Evolutionary conservation across 2,113 vertebrate species (phyloP).

Genomic region (Haemorhous mexicanus): DNA sequence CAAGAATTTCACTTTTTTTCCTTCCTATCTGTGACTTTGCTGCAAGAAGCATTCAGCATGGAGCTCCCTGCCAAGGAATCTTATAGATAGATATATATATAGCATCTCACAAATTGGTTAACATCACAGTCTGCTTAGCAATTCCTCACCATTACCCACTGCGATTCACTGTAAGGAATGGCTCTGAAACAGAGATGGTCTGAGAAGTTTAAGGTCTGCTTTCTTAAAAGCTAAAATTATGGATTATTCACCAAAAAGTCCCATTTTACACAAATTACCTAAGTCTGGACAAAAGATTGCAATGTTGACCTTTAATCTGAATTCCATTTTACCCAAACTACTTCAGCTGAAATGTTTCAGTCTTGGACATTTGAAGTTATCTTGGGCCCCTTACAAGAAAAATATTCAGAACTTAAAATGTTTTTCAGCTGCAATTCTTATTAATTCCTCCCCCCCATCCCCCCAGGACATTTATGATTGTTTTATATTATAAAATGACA

Average conservation of each 20-base stretch:
- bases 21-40: background rate
- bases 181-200: conserved; percentile 34
- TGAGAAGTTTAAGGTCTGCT: conserved; percentile 49
- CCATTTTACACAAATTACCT: conserved; percentile 58
- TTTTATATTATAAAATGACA: background rate
- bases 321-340: conserved; percentile 51
- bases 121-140: conserved; percentile 43
- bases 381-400: background rate
- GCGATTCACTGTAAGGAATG: background rate
- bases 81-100: background rate
- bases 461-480: background rate
- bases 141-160: conserved; percentile 8
- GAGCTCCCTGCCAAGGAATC: conserved; percentile 9
- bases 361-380: conserved; percentile 32
- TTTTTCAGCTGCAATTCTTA: background rate
- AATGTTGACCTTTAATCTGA: conserved; percentile 52
- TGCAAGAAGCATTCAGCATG: conserved; percentile 16
- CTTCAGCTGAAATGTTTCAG: conserved; percentile 21
- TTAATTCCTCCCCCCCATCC: background rate
- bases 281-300: conserved; percentile 64
- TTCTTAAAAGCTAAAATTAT: conserved; percentile 55
- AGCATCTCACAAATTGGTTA: conserved; percentile 50
- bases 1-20: conserved; percentile 26
- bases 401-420: background rate
- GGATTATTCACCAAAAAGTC: conserved; percentile 57